phyloP scores from a whole-genome alignment of 2,797 vertebrate species.

The Valencia hispanica region DNA sequence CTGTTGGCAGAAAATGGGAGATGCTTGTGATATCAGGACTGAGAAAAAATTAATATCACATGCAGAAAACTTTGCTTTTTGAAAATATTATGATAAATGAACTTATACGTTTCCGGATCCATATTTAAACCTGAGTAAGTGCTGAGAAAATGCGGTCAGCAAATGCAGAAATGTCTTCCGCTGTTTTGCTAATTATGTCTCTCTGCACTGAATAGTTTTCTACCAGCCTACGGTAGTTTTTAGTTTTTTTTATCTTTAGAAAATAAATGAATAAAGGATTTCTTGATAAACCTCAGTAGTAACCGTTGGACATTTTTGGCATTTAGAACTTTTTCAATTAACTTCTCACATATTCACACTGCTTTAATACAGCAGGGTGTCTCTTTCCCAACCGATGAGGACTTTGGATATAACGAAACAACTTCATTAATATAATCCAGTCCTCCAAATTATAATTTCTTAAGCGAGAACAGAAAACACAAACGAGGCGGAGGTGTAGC shows the following conservation, averaged over 20 bases:
- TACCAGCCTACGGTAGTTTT: neutral
- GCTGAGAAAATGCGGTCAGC: too few relatives aligned
- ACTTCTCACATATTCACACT: neutral
- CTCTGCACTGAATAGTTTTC: neutral
- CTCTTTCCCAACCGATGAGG: neutral
- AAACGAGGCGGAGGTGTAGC: too few relatives aligned
- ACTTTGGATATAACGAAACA: too few relatives aligned
- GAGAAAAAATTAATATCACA: neutral
- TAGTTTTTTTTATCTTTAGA: neutral
- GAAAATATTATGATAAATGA: too few relatives aligned
- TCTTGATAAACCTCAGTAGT: neutral
- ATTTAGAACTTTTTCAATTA: neutral
- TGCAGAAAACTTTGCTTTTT: too few relatives aligned
- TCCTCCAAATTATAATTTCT: too few relatives aligned
- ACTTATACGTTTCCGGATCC: too few relatives aligned
- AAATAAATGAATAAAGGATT: neutral
- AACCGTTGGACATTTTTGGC: neutral
- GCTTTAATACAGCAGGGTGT: neutral
- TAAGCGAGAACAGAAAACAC: too few relatives aligned
- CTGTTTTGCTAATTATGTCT: too few relatives aligned
- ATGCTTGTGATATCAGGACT: neutral
- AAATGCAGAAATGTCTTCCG: too few relatives aligned
- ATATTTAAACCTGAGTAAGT: too few relatives aligned
- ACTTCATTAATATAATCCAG: too few relatives aligned
- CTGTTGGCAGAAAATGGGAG: neutral